phyloP scores from a whole-genome alignment of 2,888 invertebrate genomes.

The Lymantria dispar region DNA sequence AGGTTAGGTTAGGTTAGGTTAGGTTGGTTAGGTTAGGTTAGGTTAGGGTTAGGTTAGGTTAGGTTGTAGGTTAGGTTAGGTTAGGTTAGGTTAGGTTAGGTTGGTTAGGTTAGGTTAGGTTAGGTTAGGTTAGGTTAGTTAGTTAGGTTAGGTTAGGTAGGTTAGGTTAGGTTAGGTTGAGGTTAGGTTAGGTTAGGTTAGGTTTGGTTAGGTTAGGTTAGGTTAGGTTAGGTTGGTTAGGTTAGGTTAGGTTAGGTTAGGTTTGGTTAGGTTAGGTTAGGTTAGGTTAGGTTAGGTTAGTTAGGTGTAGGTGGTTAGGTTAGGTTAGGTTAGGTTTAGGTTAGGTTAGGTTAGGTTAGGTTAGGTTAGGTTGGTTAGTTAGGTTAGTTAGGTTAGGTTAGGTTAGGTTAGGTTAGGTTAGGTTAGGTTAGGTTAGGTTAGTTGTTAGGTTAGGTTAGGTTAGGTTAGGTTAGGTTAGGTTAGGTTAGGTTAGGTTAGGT shows the following conservation, averaged over 20 bases:
- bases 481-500: no score
- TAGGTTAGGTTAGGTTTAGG: constrained; percentile 1
- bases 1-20: constrained; percentile 13
- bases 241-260: constrained; percentile 1
- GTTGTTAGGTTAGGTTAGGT: not conserved
- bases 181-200: no score
- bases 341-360: constrained; percentile 1
- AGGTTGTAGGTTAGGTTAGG: constrained; percentile 19
- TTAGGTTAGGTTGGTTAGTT: not conserved
- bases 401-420: constrained; percentile 1
- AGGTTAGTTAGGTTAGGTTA: constrained; percentile 1
- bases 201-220: not conserved
- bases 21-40: constrained; percentile 14
- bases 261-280: not conserved
- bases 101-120: constrained; percentile 9
- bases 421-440: constrained; percentile 1
- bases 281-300: constrained; percentile 1
- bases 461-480: constrained; percentile 1
- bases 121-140: not conserved
- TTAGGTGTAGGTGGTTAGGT: not conserved
- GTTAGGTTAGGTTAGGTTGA: constrained; percentile 1
- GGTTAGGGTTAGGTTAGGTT: constrained; percentile 16
- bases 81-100: constrained; percentile 20
- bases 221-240: constrained; percentile 1
- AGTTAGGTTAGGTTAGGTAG: not conserved